phyloP scores from a whole-genome alignment of 2,888 invertebrate genomes.

The Nephrotoma guestfalica region DNA sequence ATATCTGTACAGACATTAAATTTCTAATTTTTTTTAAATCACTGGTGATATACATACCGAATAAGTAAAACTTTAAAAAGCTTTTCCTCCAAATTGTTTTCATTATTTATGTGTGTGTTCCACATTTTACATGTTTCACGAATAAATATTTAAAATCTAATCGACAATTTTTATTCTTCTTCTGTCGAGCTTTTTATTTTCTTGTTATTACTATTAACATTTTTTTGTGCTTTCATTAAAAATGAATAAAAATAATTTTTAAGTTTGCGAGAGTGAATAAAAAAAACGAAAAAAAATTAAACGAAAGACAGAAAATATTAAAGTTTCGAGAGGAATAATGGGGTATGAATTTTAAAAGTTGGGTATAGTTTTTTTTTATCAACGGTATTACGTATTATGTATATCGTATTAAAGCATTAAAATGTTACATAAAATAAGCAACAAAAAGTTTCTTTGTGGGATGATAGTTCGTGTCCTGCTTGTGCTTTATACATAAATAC shows the following conservation, averaged over 20 bases:
- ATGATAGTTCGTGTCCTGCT: background rate
- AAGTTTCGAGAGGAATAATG: background rate
- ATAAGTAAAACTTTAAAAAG: background rate
- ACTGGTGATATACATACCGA: background rate
- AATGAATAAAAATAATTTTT: background rate
- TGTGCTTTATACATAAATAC: background rate
- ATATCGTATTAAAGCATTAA: background rate
- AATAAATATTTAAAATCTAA: background rate
- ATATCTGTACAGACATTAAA: background rate
- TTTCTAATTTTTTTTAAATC: background rate
- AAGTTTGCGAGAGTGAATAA: background rate
- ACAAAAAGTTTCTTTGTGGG: background rate
- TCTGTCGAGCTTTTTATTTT: background rate
- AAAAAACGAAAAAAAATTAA: background rate
- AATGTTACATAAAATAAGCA: background rate
- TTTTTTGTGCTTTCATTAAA: background rate
- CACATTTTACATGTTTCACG: background rate
- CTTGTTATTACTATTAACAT: background rate
- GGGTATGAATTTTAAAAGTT: background rate
- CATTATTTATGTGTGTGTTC: background rate
- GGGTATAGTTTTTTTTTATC: background rate
- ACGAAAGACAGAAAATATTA: background rate
- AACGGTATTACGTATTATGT: background rate
- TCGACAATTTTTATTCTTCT: background rate
- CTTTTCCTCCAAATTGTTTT: background rate